phyloP scores from a whole-genome alignment of 2,888 invertebrate genomes.

The Oscheius sp. region DNA sequence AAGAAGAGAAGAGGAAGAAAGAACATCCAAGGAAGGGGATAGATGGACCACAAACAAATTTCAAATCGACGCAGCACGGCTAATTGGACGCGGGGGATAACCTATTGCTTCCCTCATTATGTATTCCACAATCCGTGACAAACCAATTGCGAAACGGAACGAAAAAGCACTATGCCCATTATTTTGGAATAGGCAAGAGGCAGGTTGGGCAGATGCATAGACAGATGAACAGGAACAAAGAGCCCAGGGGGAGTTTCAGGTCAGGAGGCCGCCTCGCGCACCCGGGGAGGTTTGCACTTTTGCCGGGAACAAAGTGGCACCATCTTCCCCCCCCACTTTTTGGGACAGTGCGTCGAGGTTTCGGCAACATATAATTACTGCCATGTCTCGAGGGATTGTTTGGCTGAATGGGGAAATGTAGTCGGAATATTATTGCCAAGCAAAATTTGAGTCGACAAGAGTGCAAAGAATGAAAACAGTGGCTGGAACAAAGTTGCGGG shows the following conservation, averaged over 20 bases:
- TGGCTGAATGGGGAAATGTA: neutral
- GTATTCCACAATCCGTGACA: no score
- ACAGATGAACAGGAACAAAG: neutral
- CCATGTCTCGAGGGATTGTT: no score
- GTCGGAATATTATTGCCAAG: no score
- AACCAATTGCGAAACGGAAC: neutral
- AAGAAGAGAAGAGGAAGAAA: no score
- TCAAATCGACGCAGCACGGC: no score
- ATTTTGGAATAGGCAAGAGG: neutral
- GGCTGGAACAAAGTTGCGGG: slow-evolving; percentile 4
- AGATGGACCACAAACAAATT: no score
- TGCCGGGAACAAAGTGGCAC: neutral
- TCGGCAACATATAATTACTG: neutral
- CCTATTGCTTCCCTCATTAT: no score
- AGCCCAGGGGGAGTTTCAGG: neutral
- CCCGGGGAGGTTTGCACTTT: neutral
- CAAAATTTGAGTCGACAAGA: neutral
- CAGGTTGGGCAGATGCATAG: neutral
- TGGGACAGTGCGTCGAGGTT: no score
- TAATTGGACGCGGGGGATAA: no score
- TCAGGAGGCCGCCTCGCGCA: no score
- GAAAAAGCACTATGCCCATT: neutral
- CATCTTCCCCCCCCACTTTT: no score
- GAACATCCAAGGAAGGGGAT: no score
- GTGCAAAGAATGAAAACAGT: neutral